Evolutionary conservation across 1,140 invertebrate genomes (phyloP), one percentile per base, ranked within the genome.

Genomic region (Drosophila kurseongensis): DNA sequence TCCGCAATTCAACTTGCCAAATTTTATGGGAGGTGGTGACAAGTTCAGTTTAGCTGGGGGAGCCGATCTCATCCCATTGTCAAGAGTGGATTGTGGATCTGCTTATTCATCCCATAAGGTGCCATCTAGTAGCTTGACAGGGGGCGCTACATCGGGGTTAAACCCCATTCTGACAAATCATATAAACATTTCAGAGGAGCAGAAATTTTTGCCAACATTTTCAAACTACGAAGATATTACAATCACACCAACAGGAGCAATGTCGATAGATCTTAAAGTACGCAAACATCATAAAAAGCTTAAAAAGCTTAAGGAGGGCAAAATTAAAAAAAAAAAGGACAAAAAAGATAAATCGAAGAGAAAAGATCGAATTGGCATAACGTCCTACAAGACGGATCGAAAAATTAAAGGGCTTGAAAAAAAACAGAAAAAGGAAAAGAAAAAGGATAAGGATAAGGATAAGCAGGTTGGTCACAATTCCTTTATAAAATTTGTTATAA

Each of bases 321-420:
- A 94, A 91, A 93, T 95, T 5, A 96, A 96, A 82, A 96, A 96
- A 90, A 97, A 97, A 81, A 96, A 96, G 78, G 95, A 96, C 58
- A 96, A 96, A 77, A 96, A 96, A 71, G 94, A 95, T 42, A 95
- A 95, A 88, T 92, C 91, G 9, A 94, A 94, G 92, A 93, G 94
- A 82, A 94, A 95, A 91, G 91, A 94, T 83, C 94, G 92, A 93
- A 93, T 92, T 5, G 42, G 61, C 4, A 59, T 27, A 23, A 9
- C 44, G 29, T 36, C 10, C 1, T 12, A 56, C 0, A 75, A 58
- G 16, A 36, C 4, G 4, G 76, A 89, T 13, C 73, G 60, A 4
- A 82, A 63, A 73, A 94, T 94, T 56, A 95, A 95, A 73, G 95
- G 95, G 55, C 94, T 94, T 62, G 88, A 93, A 1, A 94, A 94